Evolutionary conservation across 92 coral and sea anemone species (phyloP).

Genomic region (Ricordea florida): DNA sequence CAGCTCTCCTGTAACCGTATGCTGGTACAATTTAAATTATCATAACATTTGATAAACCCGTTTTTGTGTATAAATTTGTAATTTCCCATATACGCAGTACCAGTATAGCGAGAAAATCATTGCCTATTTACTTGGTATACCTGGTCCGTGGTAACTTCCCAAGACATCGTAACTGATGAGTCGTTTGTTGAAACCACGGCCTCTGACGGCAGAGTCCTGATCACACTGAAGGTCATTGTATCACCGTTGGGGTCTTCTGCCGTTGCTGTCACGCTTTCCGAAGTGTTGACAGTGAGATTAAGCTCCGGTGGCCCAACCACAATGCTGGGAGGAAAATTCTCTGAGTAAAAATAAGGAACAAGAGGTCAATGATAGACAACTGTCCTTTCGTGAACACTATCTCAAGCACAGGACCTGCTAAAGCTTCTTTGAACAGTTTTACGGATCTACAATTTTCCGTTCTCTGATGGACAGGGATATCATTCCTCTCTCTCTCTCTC

Average conservation of each 20-base stretch:
- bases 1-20: too few species aligned
- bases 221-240: conserved; percentile 7
- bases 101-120: too few species aligned
- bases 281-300: conserved; percentile 35
- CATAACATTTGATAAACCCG: too few species aligned
- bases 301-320: conserved; percentile 19
- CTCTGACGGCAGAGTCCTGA: conserved; percentile 19
- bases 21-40: too few species aligned
- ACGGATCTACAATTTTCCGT: too few species aligned
- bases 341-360: not conserved
- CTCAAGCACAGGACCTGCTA: too few species aligned
- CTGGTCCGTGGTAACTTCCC: conserved; percentile 9
- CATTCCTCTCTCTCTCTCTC: too few species aligned
- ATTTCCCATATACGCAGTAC: not conserved
- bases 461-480: too few species aligned
- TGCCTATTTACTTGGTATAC: too few species aligned
- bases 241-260: conserved; percentile 48
- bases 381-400: too few species aligned
- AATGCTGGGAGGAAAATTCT: conserved; percentile 30
- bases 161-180: not conserved
- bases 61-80: too few species aligned
- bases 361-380: not conserved
- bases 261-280: conserved; percentile 9
- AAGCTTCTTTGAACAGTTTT: too few species aligned
- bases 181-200: not conserved